A percentile compares a stretch with the other conserved stretches of the same genome.
Evolutionary conservation across 1,140 invertebrate species (phyloP).

Genomic region (Eurosta solidaginis): DNA sequence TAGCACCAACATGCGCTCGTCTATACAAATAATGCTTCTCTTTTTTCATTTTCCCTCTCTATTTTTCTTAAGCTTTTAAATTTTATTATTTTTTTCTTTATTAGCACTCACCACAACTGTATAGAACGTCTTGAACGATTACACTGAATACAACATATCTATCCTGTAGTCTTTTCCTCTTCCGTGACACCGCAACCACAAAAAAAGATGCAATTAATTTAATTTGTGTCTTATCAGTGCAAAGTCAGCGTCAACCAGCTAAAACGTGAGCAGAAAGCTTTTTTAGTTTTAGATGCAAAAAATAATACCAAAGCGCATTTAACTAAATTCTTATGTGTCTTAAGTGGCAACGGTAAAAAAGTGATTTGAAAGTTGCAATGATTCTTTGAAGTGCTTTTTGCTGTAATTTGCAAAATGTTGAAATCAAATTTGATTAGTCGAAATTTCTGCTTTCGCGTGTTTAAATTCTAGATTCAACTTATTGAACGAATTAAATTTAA

Average conservation of each 20-base stretch:
- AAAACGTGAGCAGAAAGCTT: not conserved
- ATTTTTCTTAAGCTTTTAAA: not conserved
- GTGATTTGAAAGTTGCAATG: not conserved
- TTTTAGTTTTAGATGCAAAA: not conserved
- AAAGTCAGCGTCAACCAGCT: not conserved
- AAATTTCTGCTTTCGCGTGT: too few species aligned
- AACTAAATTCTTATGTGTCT: conserved; percentile 1
- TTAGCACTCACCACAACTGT: not conserved
- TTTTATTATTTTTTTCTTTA: not conserved
- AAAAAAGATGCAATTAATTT: conserved; percentile 27
- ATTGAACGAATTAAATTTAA: too few species aligned
- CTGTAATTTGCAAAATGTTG: conserved; percentile 8
- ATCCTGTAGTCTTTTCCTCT: not conserved
- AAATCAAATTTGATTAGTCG: conserved; percentile 18
- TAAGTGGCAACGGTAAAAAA: conserved; percentile 13
- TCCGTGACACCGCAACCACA: not conserved
- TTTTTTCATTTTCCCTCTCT: not conserved
- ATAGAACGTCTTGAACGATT: not conserved
- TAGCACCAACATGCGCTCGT: not conserved
- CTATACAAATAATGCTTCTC: not conserved
- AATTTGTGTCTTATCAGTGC: conserved; percentile 27
- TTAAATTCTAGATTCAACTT: too few species aligned
- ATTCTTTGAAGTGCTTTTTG: conserved; percentile 8
- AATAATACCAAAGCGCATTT: not conserved
- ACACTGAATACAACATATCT: too few species aligned